Base-by-base conservation (phyloP, 2,113 vertebrate genomes). In the Menidia beryllina region DNA sequence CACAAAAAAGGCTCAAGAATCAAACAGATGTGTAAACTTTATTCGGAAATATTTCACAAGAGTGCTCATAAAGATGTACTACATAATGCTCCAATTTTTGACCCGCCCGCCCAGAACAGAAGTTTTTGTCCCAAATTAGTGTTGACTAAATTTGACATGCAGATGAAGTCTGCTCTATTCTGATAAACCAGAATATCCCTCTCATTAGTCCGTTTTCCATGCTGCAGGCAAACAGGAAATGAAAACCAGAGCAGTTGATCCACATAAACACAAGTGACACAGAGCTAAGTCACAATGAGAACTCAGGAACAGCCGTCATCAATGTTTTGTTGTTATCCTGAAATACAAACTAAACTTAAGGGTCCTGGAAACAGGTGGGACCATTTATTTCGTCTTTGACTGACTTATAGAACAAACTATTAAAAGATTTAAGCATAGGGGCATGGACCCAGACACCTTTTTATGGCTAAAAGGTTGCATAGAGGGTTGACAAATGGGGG, bases 191-290 rank as follows among this genome's bases (percentile, higher is more conserved):
- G 21, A 68, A 60, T 19, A 70, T 74, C 50, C 19, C 27, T 17
- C 57, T 48, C 30, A 59, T 64, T 23, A 45, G 43, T 47, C 27
- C 24, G 65, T 75, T 77, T 80, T 69, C 66, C 26, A 15, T 30
- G 77, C 83, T 69, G 45, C 72, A 77, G 78, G 83, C 75, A 19
- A 69, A 59, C 49, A 53, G 9, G 5, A 47, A 72, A 80, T 62
- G 20, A 63, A 55, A 86, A 83, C 77, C 86, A 86, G 83, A 85
- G 36, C 77, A 39, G 41, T 34, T 3, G 47, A 1, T 49, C n/a
- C 54, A 75, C 59, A 79, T 14, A 47, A 61, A 76, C 53, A 75
- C 71, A 60, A 34, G 11, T 48, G 23, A 21, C 67, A 47, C 61
- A 66, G 34, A 65, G 25, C 10, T 41, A 48, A 43, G 14, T 43